Evolutionary conservation across 2,888 invertebrate species (phyloP).

Genomic region (Melieria picta): DNA sequence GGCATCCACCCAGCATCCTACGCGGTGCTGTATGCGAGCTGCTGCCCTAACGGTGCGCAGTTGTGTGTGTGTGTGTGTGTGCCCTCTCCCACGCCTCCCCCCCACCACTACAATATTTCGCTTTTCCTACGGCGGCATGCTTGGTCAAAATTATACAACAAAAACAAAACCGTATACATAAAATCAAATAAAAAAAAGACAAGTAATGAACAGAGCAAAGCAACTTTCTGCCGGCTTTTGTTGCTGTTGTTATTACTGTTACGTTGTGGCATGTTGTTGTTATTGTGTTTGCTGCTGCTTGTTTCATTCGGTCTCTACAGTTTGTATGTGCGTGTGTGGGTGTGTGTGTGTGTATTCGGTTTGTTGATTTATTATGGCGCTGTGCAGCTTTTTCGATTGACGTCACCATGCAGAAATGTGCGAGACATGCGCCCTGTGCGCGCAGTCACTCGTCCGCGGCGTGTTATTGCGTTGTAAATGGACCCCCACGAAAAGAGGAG

Average conservation of each 20-base stretch:
- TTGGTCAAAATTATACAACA: too few species aligned
- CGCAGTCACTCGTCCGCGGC: constrained; percentile 10
- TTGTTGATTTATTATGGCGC: constrained; percentile 46
- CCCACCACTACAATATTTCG: too few species aligned
- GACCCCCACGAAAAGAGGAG: background rate
- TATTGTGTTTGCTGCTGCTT: constrained; percentile 4
- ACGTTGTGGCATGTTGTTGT: constrained; percentile 16
- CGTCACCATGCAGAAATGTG: constrained; percentile 58
- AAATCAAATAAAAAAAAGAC: too few species aligned
- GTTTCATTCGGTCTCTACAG: too few species aligned
- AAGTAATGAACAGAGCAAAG: too few species aligned
- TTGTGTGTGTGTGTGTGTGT: too few species aligned
- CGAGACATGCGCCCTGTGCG: constrained; percentile 44
- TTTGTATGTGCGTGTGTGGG: constrained; percentile 17
- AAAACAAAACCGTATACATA: too few species aligned
- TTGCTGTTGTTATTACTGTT: constrained; percentile 27
- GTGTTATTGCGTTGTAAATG: background rate
- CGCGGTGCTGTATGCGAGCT: too few species aligned
- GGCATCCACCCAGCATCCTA: too few species aligned
- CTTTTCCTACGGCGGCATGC: too few species aligned
- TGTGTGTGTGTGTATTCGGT: constrained; percentile 33
- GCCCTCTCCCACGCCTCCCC: too few species aligned
- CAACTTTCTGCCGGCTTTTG: constrained; percentile 52
- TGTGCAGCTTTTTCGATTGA: constrained; percentile 59
- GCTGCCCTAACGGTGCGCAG: too few species aligned